Evolutionary conservation across 2,113 vertebrate species (phyloP), one percentile per base, ranked within the genome.

Genomic region (Polypterus bichir): DNA sequence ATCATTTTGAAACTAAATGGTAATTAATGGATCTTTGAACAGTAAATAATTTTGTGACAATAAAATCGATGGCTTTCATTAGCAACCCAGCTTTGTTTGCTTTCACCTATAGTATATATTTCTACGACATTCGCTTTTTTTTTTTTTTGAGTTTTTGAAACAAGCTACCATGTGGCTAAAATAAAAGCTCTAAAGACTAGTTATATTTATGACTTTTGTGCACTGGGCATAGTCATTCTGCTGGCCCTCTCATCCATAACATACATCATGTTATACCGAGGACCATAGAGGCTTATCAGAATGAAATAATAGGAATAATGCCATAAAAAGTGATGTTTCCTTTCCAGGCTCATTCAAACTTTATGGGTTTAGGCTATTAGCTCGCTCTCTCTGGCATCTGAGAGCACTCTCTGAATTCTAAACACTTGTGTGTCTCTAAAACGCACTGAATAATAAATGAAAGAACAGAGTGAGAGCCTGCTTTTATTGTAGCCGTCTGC

Each of bases 361-460:
- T 60, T 59, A 62, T 62, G 5, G 54, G 57, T 49, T 8, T 59
- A 67, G 0, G 0, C 54, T 68, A 48, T 64, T 64, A 52, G 47
- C 2, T 68, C 46, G 56, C 54, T 64, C 46, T 65, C 0, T 53
- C 48, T 68, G 60, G 10, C 3, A 59, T 53, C 47, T 47, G 68
- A 59, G 64, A 66, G 3, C 6, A 62, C 6, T 48, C 11, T 47
- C 58, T 66, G 10, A 46, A 54, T 74, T 77, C 66, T 64, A 70
- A 64, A 60, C 52, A 58, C 46, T 57, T 63, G 11, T 55, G n/a
- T 74, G 55, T 67, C 44, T 3, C 27, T 69, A 46, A 66, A 68
- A 48, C 59, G 6, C 57, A 8, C 6, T 65, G 9, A 47, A 46
- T 60, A 63, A 64, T 55, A 68, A 73, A 71, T 71, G 72, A 74